A percentile compares a stretch with the other conserved stretches of the same genome.
Conservation (phyloP, 2,797 vertebrate species). For the Okamejei kenojei region DNA sequence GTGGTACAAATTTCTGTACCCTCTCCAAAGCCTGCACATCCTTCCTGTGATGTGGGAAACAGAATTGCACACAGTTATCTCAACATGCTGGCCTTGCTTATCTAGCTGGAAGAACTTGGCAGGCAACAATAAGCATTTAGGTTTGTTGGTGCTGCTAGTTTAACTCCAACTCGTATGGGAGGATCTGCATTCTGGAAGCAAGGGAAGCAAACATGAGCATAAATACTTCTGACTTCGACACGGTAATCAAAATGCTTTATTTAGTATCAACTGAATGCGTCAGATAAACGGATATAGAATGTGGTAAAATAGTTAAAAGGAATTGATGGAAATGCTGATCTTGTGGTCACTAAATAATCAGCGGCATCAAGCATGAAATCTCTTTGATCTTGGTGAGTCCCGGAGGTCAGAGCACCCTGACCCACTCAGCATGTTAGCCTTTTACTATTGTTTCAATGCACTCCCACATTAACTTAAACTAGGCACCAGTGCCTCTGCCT, state of each 20-base stretch:
- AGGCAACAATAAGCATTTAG: background rate
- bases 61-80: too few relatives aligned
- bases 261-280: background rate
- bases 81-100: background rate
- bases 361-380: constrained; percentile 53
- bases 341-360: constrained; percentile 57
- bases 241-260: background rate
- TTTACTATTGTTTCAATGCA: constrained; percentile 59
- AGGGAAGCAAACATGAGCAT: background rate
- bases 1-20: too few relatives aligned
- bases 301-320: constrained; percentile 36
- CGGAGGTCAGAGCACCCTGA: constrained; percentile 61
- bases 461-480: constrained; percentile 64
- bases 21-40: too few relatives aligned
- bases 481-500: constrained; percentile 58
- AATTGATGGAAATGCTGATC: constrained; percentile 47
- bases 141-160: background rate
- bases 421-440: constrained; percentile 57
- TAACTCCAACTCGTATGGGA: background rate
- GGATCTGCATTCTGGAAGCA: background rate
- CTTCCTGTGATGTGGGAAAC: too few relatives aligned
- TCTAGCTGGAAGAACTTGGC: too few relatives aligned
- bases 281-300: background rate
- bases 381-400: constrained; percentile 70
- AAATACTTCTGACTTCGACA: background rate